Evolutionary conservation across 2,797 vertebrate species (phyloP), one percentile per base, ranked within the genome.

Genomic region (Otolemur crassicaudatus): DNA sequence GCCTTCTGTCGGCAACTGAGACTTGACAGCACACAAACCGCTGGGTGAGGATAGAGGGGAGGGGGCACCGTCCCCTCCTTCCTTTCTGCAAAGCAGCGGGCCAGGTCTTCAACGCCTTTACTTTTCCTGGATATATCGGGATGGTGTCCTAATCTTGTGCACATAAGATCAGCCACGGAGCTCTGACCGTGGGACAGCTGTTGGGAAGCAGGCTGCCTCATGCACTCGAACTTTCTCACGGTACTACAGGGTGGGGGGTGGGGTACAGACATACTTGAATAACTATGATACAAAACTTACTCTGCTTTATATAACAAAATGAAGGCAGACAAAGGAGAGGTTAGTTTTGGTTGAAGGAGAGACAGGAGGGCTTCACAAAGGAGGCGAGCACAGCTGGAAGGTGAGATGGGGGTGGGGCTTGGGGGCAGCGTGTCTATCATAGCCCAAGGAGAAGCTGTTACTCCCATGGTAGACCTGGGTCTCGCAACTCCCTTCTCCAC

Each of bases 381-480:
- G 14, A 56, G 29, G 0, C 23, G 82, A 72, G 20, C 2, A 1
- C 19, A 8, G 53, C 22, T 67, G 49, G 80, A 46, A 40, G 29
- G 2, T 27, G 49, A 94, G 76, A 70, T 5, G 14, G 43, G 60
- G 58, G 23, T 0, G 1, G 25, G 3, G 8, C 0, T 1, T 0
- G 19, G 12, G 31, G 20, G 7, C 16, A 23, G 22, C n/a, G 11
- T 0, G 0, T 53, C 90, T 53, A 16, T 16, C 49, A 53, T 16
- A 73, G 20, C 37, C 40, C 10, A n/a, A 43, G 46, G 1, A 72
- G 37, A 13, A 1, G 8, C 19, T 19, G 53, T 10, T 17, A 19
- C 12, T 19, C 84, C 58, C 17, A 9, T 7, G 17, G 6, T 0
- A 31, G 94, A 27, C 6, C 25, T 34, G 10, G 69, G 31, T 23